Evolutionary conservation across 2,888 invertebrate species (phyloP), one percentile per base, ranked within the genome.

Genomic region (Elaeidobius kamerunicus): DNA sequence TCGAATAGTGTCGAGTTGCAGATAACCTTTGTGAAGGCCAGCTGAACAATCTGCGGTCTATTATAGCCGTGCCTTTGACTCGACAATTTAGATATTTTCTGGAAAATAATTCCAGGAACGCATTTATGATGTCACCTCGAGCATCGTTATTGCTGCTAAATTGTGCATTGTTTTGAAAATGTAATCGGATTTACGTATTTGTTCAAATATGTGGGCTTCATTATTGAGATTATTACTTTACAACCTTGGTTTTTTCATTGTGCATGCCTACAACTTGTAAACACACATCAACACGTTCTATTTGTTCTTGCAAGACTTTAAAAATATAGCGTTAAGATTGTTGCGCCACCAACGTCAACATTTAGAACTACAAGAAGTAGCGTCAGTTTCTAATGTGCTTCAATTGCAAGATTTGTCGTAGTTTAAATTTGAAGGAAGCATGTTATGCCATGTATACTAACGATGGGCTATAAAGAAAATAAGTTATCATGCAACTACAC

Each of bases 11-110:
- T 59, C 58, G 51, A 55, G 60, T 65, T 60, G 58, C 61, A 59
- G 62, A 60, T 65, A 64, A 65, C 65, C 65, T 65, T 64, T 64
- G 59, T 57, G 63, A 65, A 67, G 67, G 67, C 60, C 61, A 58
- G 40, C 42, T 47, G 16, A 52, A 52, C 51, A 51, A 51, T 51
- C 51, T 40, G 51, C 23, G 34, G 43, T 30, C 30, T 43, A 50
- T 50, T 43, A 50, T 28, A 20, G 16, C 35, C 42, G 36, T 43
- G 43, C 50, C 23, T 49, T 49, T 34, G 44, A 44, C 36, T 36
- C 28, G 16, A 17, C 36, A 35, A 35, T 45, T 45, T 35, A 45
- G 43, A 44, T 30, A n/a, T 44, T 35, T 45, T 38, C 17, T 36
- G 36, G 18, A 45, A 45, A 45, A 36, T 35, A 44, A 40, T 40